phyloP scores from a whole-genome alignment of 2,888 invertebrate genomes.

The Cremastobaeus sp. region DNA sequence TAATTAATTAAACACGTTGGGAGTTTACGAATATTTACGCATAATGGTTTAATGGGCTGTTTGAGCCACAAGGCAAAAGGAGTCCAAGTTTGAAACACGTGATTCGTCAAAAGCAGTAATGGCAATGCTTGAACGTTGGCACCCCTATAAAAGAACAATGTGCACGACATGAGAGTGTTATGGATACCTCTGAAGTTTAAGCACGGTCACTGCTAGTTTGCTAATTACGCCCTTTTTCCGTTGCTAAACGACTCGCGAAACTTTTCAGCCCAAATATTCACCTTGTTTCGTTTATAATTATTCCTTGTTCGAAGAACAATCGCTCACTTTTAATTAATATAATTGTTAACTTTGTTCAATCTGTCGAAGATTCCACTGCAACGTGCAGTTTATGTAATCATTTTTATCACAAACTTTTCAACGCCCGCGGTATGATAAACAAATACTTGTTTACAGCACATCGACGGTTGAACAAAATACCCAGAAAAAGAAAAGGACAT shows the following conservation, averaged over 20 bases:
- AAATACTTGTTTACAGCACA: too few species aligned
- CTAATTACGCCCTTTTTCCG: slow-evolving; percentile 66
- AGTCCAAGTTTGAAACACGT: slow-evolving; percentile 54
- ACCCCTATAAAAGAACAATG: slow-evolving; percentile 47
- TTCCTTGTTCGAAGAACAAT: slow-evolving; percentile 10
- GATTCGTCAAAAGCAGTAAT: slow-evolving; percentile 54
- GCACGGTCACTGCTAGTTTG: slow-evolving; percentile 63
- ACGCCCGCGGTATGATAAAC: too few species aligned
- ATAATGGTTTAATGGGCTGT: slow-evolving; percentile 54
- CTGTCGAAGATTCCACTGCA: too few species aligned
- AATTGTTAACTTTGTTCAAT: too few species aligned
- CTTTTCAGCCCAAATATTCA: slow-evolving; percentile 24
- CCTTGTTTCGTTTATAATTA: slow-evolving; percentile 26
- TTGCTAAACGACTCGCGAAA: slow-evolving; percentile 61
- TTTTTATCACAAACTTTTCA: too few species aligned
- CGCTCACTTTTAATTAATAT: too few species aligned
- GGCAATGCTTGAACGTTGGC: slow-evolving; percentile 49
- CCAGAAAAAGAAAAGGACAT: too few species aligned
- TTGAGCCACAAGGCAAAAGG: slow-evolving; percentile 45
- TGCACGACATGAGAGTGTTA: slow-evolving; percentile 38
- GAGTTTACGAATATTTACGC: slow-evolving; percentile 53
- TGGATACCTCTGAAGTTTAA: slow-evolving; percentile 53
- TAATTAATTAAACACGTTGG: slow-evolving; percentile 68
- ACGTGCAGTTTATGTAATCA: too few species aligned
- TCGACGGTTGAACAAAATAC: too few species aligned